These are phyloP conservation scores for Trialeurodes vaporariorum DNA, from an alignment of 1,140 invertebrate genomes.

Conservation along the genomic window DNA sequence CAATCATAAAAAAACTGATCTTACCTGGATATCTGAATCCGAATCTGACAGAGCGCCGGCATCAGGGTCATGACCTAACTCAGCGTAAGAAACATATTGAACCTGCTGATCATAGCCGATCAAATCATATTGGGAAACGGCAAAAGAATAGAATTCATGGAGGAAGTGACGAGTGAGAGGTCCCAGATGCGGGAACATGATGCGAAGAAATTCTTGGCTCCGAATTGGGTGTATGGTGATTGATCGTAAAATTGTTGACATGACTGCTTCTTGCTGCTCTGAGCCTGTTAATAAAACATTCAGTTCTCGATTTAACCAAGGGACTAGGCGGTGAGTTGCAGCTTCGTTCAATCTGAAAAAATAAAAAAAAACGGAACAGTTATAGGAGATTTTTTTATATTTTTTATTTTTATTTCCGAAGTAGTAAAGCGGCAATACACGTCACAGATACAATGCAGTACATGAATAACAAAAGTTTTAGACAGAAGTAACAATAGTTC, in stretches of 20 bases:
- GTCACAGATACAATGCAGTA: no score
- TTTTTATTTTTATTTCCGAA: no score
- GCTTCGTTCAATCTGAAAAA: constrained; percentile 58
- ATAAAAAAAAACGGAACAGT: constrained; percentile 10
- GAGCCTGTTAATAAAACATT: constrained; percentile 49
- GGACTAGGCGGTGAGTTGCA: constrained; percentile 63
- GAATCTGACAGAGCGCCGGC: neutral
- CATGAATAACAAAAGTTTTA: no score
- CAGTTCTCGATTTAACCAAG: constrained; percentile 80
- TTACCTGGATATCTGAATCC: neutral
- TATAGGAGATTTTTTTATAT: no score
- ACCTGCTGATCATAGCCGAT: constrained; percentile 52
- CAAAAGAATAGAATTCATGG: constrained; percentile 80
- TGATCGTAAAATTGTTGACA: constrained; percentile 54
- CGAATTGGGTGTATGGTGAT: constrained; percentile 56
- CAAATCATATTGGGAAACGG: constrained; percentile 72
- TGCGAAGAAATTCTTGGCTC: constrained; percentile 54
- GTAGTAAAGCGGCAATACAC: no score
- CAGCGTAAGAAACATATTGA: constrained; percentile 27
- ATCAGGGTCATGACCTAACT: neutral
- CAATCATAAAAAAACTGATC: no score
- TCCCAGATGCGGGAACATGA: constrained; percentile 44
- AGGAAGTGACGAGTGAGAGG: constrained; percentile 65
- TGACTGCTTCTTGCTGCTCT: constrained; percentile 35
- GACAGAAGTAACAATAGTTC: no score